Evolutionary conservation across 1,140 invertebrate genomes (phyloP).

Genomic region (Probaryconus sp.): DNA sequence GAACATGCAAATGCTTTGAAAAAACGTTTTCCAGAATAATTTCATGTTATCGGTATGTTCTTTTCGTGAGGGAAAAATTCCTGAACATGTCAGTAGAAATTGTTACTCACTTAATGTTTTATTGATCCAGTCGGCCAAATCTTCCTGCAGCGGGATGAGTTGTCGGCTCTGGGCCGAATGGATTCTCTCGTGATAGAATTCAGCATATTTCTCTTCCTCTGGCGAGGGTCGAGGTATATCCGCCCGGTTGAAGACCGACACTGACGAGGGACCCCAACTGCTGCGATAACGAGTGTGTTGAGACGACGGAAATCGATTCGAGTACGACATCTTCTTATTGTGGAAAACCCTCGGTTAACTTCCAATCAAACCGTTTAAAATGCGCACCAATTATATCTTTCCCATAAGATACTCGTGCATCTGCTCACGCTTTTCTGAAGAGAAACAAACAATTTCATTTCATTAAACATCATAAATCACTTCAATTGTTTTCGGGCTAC

Average conservation of each 20-base stretch:
- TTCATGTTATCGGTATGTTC: no score
- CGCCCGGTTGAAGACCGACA: conserved; percentile 79
- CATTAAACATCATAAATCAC: no score
- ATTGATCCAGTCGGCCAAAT: conserved; percentile 92
- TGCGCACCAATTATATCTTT: conserved; percentile 16
- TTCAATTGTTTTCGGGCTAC: no score
- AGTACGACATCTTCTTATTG: conserved; percentile 78
- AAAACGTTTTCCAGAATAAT: no score
- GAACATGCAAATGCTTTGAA: no score
- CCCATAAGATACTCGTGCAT: conserved; percentile 3
- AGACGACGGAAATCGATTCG: conserved; percentile 81
- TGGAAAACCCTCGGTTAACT: conserved; percentile 4
- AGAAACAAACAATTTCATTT: neutral
- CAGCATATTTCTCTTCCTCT: conserved; percentile 83
- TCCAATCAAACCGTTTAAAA: conserved; percentile 17
- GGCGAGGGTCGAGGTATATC: conserved; percentile 81
- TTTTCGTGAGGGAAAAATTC: no score
- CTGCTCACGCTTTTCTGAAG: neutral
- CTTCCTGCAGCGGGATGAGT: conserved; percentile 89
- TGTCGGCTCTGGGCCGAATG: conserved; percentile 87
- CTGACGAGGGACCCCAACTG: conserved; percentile 82
- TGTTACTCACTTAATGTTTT: conserved; percentile 89
- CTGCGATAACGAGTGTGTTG: conserved; percentile 81
- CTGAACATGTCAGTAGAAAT: no score
- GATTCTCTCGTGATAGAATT: conserved; percentile 87